These are phyloP conservation scores for Sinotaia quadrata DNA, from an alignment of 2,888 invertebrate genomes.

Conservation along the genomic window DNA sequence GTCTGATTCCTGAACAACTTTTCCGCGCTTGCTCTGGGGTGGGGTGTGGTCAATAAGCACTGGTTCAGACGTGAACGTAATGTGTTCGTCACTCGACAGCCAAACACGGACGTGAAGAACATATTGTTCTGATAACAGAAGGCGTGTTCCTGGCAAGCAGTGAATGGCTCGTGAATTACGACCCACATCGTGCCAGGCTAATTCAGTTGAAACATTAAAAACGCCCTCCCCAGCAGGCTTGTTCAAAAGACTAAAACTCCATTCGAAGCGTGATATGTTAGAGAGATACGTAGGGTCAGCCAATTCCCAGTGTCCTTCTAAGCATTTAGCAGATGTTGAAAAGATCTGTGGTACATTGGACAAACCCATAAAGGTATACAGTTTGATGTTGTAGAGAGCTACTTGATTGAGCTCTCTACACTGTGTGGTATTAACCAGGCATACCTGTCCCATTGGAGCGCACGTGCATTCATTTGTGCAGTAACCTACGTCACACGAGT, in stretches of 20 bases:
- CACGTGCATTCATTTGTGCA: constrained; percentile 44
- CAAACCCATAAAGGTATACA: neutral
- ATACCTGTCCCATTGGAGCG: constrained; percentile 37
- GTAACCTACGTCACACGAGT: constrained; percentile 38
- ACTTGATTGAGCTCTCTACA: too few species aligned
- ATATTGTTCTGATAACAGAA: constrained; percentile 35
- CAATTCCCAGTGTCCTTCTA: constrained; percentile 35
- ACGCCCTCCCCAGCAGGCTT: constrained; percentile 39
- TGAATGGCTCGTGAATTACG: constrained; percentile 17
- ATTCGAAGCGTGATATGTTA: constrained; percentile 40
- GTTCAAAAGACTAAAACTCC: constrained; percentile 41
- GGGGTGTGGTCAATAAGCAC: constrained; percentile 40
- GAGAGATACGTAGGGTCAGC: neutral
- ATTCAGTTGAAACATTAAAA: constrained; percentile 33
- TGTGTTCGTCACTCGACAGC: constrained; percentile 29
- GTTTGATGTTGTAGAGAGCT: too few species aligned
- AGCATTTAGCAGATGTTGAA: constrained; percentile 35
- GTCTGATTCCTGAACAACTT: constrained; percentile 37
- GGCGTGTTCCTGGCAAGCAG: constrained; percentile 35
- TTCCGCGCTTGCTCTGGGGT: constrained; percentile 34
- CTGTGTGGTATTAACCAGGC: constrained; percentile 3
- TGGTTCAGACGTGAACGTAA: constrained; percentile 30
- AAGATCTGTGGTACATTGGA: neutral
- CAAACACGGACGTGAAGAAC: constrained; percentile 42
- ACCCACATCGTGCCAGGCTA: constrained; percentile 44